These are phyloP conservation scores for Caenorhabditis sp. DNA, from an alignment of 2,888 invertebrate species.

Conservation along the genomic window DNA sequence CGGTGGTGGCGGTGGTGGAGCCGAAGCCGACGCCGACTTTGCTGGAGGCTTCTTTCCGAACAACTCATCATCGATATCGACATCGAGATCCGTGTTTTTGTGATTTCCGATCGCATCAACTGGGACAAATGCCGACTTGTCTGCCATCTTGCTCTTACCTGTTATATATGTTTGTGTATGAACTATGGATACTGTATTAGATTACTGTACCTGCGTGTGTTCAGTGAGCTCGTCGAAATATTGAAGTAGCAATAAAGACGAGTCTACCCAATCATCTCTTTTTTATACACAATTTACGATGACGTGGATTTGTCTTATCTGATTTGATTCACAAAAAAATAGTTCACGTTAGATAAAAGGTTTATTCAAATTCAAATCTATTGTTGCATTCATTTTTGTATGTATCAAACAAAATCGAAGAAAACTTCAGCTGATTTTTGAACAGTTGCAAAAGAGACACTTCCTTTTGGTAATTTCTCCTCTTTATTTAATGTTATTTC, in stretches of 20 bases:
- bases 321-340: neutral
- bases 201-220: neutral
- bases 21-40: slow-evolving; percentile 7
- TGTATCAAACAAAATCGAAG: neutral
- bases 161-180: neutral
- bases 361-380: neutral
- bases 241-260: neutral
- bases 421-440: slow-evolving; percentile 8
- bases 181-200: neutral
- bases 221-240: neutral
- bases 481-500: slow-evolving; percentile 26
- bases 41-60: slow-evolving; percentile 41
- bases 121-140: slow-evolving; percentile 47
- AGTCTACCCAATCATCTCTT: neutral
- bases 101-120: slow-evolving; percentile 44
- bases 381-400: too few species aligned
- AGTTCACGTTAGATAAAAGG: neutral
- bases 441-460: slow-evolving; percentile 19
- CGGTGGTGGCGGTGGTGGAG: slow-evolving; percentile 17
- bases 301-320: neutral
- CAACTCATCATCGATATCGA: slow-evolving; percentile 44
- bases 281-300: neutral
- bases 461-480: slow-evolving; percentile 15
- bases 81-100: slow-evolving; percentile 40
- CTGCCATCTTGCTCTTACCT: slow-evolving; percentile 33